Evolutionary conservation across 2,797 vertebrate genomes (phyloP), one percentile per base, ranked within the genome.

Genomic region (Hypotaenidia philippensis): DNA sequence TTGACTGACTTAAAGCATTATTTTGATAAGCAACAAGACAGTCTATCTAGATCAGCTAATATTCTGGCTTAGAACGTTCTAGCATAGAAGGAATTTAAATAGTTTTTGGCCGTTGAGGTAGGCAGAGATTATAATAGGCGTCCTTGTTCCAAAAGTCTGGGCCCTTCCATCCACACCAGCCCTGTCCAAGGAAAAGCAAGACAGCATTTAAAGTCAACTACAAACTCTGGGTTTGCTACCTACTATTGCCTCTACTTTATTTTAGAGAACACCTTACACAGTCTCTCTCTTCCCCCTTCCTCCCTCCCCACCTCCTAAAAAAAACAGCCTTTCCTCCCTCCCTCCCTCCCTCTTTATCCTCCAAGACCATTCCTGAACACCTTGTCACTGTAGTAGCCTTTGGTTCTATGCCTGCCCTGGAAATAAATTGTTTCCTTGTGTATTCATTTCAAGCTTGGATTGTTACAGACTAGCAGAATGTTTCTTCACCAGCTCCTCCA

Each of bases 91-190:
- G 27, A 49, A 70, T 95, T 99, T 97, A 99, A 96, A 99, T 98
- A 90, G 83, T 83, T 93, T 97, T 98, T 25, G 98, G 99, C 95
- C 98, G 98, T 79, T 99, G 99, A 95, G 99, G 99, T 97, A 99
- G 98, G 96, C 99, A 99, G 40, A 99, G 98, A 90, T 99, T 99
- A 83, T 99, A 99, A 97, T 99, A 99, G 3, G 99, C 99, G 1
- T 98, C 98, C 94, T 99, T 98, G 97, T 98, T 99, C 99, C 99
- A 99, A 79, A 99, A 99, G 41, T 99, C 99, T 0, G 98, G 97
- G 75, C 98, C 99, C 94, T 99, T 99, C 99, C 99, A 99, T 94
- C 99, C 99, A 96, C 99, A 99, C 99, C 99, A 99, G 75, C 99
- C 99, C 99, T 99, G 93, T 64, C 76, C 64, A 95, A 87, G 47